Evolutionary conservation across 2,113 vertebrate genomes (phyloP), one percentile per base, ranked within the genome.

Genomic region (Irena cyanogastra): DNA sequence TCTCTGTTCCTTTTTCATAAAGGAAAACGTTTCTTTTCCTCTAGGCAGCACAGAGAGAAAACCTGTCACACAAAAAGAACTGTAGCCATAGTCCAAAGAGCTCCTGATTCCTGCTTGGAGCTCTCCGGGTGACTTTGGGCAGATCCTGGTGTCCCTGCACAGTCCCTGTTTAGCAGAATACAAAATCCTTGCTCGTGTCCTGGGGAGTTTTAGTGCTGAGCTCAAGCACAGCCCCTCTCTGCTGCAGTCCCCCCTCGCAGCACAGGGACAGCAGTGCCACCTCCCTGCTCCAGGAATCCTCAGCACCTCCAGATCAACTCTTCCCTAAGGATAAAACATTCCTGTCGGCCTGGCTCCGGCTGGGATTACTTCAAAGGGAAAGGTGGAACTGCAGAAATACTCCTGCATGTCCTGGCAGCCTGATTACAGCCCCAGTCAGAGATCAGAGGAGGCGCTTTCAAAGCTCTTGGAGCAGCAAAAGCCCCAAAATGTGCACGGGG

Each of bases 21-120:
- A 85, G 57, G 47, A 90, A 77, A 92, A 75, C 5, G 4, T 47
- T 75, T 75, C 44, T n/a, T 68, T 53, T 84, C 72, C 91, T 94
- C 64, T 20, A 50, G 78, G 82, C 63, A 79, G 74, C 75, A 60
- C 19, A 89, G 65, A 35, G 74, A 75, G 70, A n/a, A 78, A 93
- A 47, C 14, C 30, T 79, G 70, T 91, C 53, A 39, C 50, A 90
- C 0, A 1, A 33, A 37, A 91, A 82, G 18, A 89, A 64, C 64
- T 75, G 68, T 80, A 66, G 35, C 23, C 28, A 7, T 35, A 7
- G 5, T 52, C 54, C 76, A 81, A 50, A 78, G 76, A 75, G 49
- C 82, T 94, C 52, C 81, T 16, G 39, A 44, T 44, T 89, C 68
- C 70, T 89, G 30, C 68, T 45, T 54, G 56, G 65, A 57, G 64